Evolutionary conservation across 2,113 vertebrate genomes (phyloP), one percentile per base, ranked within the genome.

Genomic region (Bungarus multicinctus): DNA sequence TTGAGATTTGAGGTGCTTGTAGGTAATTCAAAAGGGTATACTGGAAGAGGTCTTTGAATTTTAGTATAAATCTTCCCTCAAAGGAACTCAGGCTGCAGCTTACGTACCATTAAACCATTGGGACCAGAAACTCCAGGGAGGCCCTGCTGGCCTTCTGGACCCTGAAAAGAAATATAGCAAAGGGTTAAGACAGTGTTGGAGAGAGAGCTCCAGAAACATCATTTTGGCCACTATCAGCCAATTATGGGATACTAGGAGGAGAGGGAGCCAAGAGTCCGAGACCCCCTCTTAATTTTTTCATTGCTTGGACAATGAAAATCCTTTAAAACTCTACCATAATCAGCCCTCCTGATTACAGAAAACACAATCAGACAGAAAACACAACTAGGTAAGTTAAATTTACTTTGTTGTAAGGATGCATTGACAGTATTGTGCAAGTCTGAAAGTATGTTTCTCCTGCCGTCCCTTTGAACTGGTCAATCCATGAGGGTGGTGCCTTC

Each of bases 41-140:
- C 18, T 60, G 54, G 25, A 53, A 22, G 34, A 9, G 45, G 58
- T 23, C n/a, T n/a, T 45, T 16, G 7, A 30, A 5, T 25, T 93
- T 91, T 85, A 39, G 27, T 4, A 88, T 10, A 12, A 43, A 81
- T 43, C 8, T 52, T 23, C 10, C 91, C 54, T 0, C 0, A 9
- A 52, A 54, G 2, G 43, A 88, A 55, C 23, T 8, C 0, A 23
- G 55, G 52, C 2, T n/a, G 43, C 0, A 0, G 16, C 3, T 0
- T 58, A 97, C 97, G 5, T 97, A 98, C 98, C n/a, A 93, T 94
- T 85, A 89, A 90, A 88, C 97, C 98, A 0, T 81, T 95, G 94
- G 94, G 92, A 4, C 97, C 97, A 0, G 97, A 95, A 87, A 43
- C 50, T 89, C 98, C 97, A 0, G 95, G 94, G 93, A 96, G 94